Base-by-base conservation (phyloP, 2,797 vertebrate genomes). In the Labroides dimidiatus region DNA sequence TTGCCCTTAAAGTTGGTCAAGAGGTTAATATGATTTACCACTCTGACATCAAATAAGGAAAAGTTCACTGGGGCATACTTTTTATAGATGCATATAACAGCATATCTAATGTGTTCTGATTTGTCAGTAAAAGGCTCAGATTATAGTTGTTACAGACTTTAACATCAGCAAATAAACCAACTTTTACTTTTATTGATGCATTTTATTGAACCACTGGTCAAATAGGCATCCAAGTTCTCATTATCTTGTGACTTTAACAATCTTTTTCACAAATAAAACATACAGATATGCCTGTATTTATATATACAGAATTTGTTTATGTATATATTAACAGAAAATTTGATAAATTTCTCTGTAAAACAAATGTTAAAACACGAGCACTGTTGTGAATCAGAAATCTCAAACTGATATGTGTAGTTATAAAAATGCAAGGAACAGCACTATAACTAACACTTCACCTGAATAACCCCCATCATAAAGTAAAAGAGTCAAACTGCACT, bases 141-240 rank as follows among this genome's bases (percentile, higher is more conserved):
- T 33, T 3, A 33, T 33, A 9, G n/a, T n/a, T 33, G 24, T 6
- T 10, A 47, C 0, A 41, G 30, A 33, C 9, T 9, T 20, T 36
- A 64, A 10, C 10, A n/a, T 57, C 58, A 6, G 4, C 8, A 14
- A 72, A 21, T 75, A 43, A n/a, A 39, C 68, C 42, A 68, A 58
- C 41, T 39, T 20, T 52, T 49, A 17, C 13, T 9, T 45, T 71
- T 76, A 84, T 53, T 78, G 84, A 87, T 89, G 85, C 80, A 70
- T 82, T 92, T 94, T 93, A 93, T 91, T 94, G 81, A 92, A 62
- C 87, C 78, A 86, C 57, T 78, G 81, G 77, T 89, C 87, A 87
- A 85, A 86, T 87, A 82, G 74, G 84, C 81, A 92, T 89, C 82
- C 42, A 84, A 62, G 36, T 59, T 78, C 17, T 84, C 58, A 44